Evolutionary conservation across 1,140 invertebrate species (phyloP).

Genomic region (Zophobas atratus): DNA sequence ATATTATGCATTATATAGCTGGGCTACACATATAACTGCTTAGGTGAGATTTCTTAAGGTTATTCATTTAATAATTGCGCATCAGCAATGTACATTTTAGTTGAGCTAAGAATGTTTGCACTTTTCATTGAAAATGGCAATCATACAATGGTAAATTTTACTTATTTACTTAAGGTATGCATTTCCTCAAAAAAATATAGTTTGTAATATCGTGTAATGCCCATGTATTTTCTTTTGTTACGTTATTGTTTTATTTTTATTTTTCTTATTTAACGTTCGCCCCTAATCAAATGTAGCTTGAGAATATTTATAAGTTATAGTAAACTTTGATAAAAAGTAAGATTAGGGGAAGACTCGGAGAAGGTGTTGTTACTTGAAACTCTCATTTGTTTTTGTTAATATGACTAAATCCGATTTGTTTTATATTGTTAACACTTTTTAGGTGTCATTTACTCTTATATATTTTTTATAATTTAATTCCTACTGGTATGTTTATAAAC

Average conservation of each 20-base stretch:
- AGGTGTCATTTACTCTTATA: conserved; percentile 37
- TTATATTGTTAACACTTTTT: conserved; percentile 41
- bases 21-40: conserved; percentile 39
- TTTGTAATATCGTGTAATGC: conserved; percentile 27
- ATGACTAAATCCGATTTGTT: conserved; percentile 43
- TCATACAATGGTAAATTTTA: conserved; percentile 40
- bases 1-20: conserved; percentile 35
- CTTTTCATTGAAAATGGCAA: conserved; percentile 39
- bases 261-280: neutral
- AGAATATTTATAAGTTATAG: conserved; percentile 24
- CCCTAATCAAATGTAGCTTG: conserved; percentile 12
- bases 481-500: conserved; percentile 42
- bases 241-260: conserved; percentile 19
- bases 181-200: conserved; percentile 45
- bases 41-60: conserved; percentile 38
- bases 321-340: conserved; percentile 5
- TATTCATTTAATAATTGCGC: conserved; percentile 7
- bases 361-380: conserved; percentile 38
- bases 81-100: conserved; percentile 23
- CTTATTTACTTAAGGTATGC: conserved; percentile 38
- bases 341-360: conserved; percentile 27
- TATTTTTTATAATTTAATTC: conserved; percentile 40
- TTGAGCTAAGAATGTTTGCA: conserved; percentile 39
- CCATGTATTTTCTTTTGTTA: neutral
- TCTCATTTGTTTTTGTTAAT: conserved; percentile 44